phyloP scores from a whole-genome alignment of 2,113 vertebrate species.

The Urocynchramus pylzowi region DNA sequence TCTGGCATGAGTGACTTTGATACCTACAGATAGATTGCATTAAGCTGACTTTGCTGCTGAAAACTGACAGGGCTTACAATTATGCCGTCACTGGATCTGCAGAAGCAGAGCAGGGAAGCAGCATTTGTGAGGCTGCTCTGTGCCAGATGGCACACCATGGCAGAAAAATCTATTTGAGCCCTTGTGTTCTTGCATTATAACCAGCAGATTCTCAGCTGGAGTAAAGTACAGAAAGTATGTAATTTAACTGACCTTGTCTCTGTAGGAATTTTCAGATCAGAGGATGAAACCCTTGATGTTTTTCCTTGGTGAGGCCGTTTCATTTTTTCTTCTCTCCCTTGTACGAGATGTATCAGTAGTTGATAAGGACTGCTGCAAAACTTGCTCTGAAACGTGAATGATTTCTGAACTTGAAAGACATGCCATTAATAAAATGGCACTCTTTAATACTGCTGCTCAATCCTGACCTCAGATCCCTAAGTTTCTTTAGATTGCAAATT shows the following conservation, averaged over 20 bases:
- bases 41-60: slow-evolving; percentile 23
- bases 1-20: neutral
- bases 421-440: neutral
- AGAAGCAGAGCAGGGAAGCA: slow-evolving; percentile 22
- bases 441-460: neutral
- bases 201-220: slow-evolving; percentile 37
- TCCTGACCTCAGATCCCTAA: neutral
- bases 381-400: slow-evolving; percentile 1
- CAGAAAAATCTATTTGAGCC: slow-evolving; percentile 55
- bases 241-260: slow-evolving; percentile 33
- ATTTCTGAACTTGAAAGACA: slow-evolving; percentile 1
- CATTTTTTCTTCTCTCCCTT: neutral
- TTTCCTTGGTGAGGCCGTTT: neutral
- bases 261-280: slow-evolving; percentile 5
- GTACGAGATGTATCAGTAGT: neutral
- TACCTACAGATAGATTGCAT: slow-evolving; percentile 13
- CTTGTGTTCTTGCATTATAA: slow-evolving; percentile 46
- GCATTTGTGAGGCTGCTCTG: slow-evolving; percentile 28
- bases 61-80: slow-evolving; percentile 28
- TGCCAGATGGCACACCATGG: slow-evolving; percentile 38
- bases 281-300: slow-evolving; percentile 2
- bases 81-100: neutral
- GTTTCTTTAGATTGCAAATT: neutral
- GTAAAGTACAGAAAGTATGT: slow-evolving; percentile 15
- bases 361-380: slow-evolving; percentile 5